Conservation (phyloP, 2,113 vertebrate genomes). For the Herpailurus yagouaroundi region DNA sequence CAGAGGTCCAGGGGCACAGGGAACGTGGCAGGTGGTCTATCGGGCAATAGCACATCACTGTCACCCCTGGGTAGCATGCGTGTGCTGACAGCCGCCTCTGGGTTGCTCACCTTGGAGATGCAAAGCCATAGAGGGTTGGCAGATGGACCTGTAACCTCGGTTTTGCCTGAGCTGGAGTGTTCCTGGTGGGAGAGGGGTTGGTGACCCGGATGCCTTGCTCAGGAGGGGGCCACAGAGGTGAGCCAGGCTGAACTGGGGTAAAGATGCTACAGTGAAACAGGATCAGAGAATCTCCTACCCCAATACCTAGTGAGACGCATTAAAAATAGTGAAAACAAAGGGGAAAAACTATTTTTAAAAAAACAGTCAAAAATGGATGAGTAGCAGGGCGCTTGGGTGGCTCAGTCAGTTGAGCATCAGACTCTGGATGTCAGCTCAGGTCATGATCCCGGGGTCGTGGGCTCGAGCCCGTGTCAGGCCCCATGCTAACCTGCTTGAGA, state of each 20-base stretch:
- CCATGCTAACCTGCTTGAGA: too few species aligned
- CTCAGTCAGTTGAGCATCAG: too few species aligned
- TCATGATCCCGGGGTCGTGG: too few species aligned
- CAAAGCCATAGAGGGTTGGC: accelerated
- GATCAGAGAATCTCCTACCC: neutral
- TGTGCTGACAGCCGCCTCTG: neutral
- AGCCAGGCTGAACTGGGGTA: neutral
- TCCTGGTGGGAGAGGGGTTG: neutral
- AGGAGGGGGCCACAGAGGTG: neutral
- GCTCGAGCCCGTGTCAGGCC: too few species aligned
- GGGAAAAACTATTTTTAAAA: neutral
- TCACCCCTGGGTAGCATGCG: too few species aligned
- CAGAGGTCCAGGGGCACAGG: neutral
- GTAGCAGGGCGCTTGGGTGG: too few species aligned
- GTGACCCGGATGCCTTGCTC: neutral
- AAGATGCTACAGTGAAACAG: neutral
- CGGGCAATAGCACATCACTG: neutral
- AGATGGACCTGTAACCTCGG: accelerated
- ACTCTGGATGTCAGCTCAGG: too few species aligned
- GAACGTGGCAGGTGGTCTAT: neutral
- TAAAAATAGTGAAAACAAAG: neutral
- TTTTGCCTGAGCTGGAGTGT: too few species aligned
- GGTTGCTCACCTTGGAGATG: neutral
- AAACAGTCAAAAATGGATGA: neutral
- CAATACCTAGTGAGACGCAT: neutral